A percentile compares a stretch with the other conserved stretches of the same genome.
phyloP scores from a whole-genome alignment of 2,797 vertebrate genomes.

The Amblyraja radiata region DNA sequence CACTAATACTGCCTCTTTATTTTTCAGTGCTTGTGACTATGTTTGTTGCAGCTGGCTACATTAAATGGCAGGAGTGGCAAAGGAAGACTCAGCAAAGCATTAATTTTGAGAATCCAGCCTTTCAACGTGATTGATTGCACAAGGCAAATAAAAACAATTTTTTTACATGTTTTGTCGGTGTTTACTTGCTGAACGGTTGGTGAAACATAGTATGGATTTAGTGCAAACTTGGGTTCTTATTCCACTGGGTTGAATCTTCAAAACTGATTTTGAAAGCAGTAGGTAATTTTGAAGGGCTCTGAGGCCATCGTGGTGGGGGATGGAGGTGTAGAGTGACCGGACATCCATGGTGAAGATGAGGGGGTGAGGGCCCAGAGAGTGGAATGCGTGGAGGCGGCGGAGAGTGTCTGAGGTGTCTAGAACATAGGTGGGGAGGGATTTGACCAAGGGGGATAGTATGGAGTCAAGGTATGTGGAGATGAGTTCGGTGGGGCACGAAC shows the following conservation, averaged over 20 bases:
- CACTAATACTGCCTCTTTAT: background rate
- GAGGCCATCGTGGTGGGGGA: no score
- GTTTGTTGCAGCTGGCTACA: slow-evolving; percentile 70
- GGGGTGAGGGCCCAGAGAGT: no score
- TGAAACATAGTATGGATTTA: background rate
- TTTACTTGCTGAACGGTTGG: background rate
- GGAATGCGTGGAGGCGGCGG: no score
- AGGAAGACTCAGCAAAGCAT: slow-evolving; percentile 96
- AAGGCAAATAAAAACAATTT: background rate
- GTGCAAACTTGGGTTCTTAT: background rate
- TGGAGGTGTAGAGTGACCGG: no score
- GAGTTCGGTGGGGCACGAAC: no score
- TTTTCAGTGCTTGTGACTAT: slow-evolving; percentile 74
- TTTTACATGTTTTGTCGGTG: background rate
- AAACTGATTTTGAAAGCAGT: background rate
- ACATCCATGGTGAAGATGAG: no score
- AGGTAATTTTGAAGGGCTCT: no score
- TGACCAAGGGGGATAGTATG: no score
- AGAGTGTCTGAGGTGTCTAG: no score
- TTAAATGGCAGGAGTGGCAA: slow-evolving; percentile 96
- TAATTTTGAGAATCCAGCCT: slow-evolving; percentile 98
- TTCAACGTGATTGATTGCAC: background rate
- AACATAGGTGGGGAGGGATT: no score
- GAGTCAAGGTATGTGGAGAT: no score
- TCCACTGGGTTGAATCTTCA: background rate